Base-by-base conservation (phyloP, 2,888 invertebrate genomes). In the Habroteleia sp. region DNA sequence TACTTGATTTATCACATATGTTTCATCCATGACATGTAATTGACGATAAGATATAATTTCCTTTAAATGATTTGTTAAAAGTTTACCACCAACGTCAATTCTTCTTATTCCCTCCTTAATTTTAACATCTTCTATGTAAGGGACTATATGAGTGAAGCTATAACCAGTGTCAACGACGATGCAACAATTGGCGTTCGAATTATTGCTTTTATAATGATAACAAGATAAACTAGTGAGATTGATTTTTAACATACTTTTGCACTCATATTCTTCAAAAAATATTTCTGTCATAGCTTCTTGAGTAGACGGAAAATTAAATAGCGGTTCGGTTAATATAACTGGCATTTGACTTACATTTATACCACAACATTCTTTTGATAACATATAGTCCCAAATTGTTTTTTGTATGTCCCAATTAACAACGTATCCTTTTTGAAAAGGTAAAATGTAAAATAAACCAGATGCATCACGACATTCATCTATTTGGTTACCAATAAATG, bases 21-120 rank as follows among this genome's bases (percentile, higher is more conserved):
- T 97, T 89, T 99, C 99, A 86, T 99, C 98, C 97, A 98, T 97
- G 0, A 99, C 98, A 90, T 99, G 97, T 37, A 99, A 89, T 85
- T 99, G 98, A 33, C 95, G 91, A 88, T 99, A 99, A 0, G 99
- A 99, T 79, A 99, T 93, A 8, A 98, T 93, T 89, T 99, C 99
- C 88, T 99, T 99, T 39, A 99, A 90, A 89, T 99, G 97, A 90
- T 99, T 99, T 0, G 99, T 99, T 71, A 99, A 88, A 5, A 97
- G 92, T 89, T 99, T 99, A 0, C 99, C 99, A 1, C 99, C 99
- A 25, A 99, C 92, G 89, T 98, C 97, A 71, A 99, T 94, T 77
- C 99, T 92, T 79, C 92, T 90, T 62, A 96, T 94, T 1, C 93
- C 96, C 77, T 92, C 90, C 78, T 91, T 91, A 8, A 93, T 90